Evolutionary conservation across 1,140 invertebrate species (phyloP).

Genomic region (Zaprionus gabonicus): DNA sequence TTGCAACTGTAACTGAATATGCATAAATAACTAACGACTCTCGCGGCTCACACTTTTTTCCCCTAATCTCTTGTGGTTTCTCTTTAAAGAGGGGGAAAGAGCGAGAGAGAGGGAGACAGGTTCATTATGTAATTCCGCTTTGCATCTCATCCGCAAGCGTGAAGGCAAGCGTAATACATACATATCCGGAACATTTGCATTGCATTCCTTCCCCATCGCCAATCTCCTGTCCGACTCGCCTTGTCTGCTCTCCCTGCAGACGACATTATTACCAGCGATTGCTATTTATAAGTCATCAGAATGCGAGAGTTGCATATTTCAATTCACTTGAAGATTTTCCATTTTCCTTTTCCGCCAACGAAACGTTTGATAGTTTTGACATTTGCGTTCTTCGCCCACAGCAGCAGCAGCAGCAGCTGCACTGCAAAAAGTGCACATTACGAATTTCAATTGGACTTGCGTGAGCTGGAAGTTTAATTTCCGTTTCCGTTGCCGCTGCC

Average conservation of each 20-base stretch:
- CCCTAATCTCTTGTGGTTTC: not conserved
- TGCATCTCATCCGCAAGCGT: not conserved
- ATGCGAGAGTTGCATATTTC: not conserved
- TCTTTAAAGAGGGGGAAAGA: not conserved
- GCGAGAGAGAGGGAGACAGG: not conserved
- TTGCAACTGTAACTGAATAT: constrained; percentile 2
- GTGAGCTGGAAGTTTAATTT: constrained; percentile 45
- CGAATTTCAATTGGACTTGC: constrained; percentile 19
- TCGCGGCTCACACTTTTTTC: not conserved
- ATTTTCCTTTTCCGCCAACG: not conserved
- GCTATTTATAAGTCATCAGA: not conserved
- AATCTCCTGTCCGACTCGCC: not conserved
- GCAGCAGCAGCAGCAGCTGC: not conserved
- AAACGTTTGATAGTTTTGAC: constrained; percentile 19
- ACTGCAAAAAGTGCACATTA: constrained; percentile 13
- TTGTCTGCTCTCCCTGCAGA: not conserved
- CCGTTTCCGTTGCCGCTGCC: constrained; percentile 35
- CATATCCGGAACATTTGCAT: not conserved
- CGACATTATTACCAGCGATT: not conserved
- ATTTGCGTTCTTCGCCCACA: constrained; percentile 9
- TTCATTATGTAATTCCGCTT: not conserved
- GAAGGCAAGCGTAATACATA: not conserved
- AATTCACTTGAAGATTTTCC: not conserved
- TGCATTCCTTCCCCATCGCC: not conserved
- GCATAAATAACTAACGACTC: not conserved